These are phyloP conservation scores for Nephrotoma flavescens DNA, from an alignment of 2,888 invertebrate genomes.

Conservation along the genomic window DNA sequence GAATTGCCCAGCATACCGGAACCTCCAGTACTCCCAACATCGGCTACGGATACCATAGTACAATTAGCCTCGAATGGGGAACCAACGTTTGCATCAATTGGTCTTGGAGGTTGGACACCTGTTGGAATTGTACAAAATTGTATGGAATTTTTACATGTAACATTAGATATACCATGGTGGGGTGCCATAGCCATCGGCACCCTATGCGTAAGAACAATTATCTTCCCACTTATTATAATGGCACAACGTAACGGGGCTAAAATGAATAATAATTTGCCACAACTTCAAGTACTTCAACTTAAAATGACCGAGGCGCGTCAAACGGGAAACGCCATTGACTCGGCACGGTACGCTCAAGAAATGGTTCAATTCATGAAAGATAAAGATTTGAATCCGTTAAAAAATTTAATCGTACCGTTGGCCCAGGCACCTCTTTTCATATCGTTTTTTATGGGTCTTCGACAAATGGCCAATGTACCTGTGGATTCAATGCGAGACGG, in stretches of 20 bases:
- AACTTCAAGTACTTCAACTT: constrained; percentile 62
- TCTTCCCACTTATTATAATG: constrained; percentile 77
- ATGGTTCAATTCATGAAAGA: constrained; percentile 70
- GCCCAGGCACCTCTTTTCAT: constrained; percentile 82
- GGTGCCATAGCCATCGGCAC: constrained; percentile 71
- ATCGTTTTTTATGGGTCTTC: constrained; percentile 78
- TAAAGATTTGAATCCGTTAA: constrained; percentile 65
- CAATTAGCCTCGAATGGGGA: constrained; percentile 43
- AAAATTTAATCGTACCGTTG: constrained; percentile 60
- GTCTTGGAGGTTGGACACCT: constrained; percentile 72
- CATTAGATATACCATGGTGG: constrained; percentile 86
- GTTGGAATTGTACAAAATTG: constrained; percentile 65
- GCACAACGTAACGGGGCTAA: constrained; percentile 66
- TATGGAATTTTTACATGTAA: constrained; percentile 73
- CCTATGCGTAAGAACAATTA: constrained; percentile 48
- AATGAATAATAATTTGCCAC: constrained; percentile 77
- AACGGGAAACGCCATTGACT: constrained; percentile 66
- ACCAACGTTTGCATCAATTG: constrained; percentile 63
- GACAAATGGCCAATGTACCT: constrained; percentile 78
- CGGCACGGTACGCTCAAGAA: constrained; percentile 60
- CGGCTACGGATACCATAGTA: constrained; percentile 14
- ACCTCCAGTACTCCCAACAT: not conserved
- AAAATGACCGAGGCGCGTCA: constrained; percentile 79
- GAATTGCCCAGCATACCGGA: not conserved
- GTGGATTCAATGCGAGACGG: constrained; percentile 81